Evolutionary conservation across 1,140 invertebrate species (phyloP).

Genomic region (Linepithema humile): DNA sequence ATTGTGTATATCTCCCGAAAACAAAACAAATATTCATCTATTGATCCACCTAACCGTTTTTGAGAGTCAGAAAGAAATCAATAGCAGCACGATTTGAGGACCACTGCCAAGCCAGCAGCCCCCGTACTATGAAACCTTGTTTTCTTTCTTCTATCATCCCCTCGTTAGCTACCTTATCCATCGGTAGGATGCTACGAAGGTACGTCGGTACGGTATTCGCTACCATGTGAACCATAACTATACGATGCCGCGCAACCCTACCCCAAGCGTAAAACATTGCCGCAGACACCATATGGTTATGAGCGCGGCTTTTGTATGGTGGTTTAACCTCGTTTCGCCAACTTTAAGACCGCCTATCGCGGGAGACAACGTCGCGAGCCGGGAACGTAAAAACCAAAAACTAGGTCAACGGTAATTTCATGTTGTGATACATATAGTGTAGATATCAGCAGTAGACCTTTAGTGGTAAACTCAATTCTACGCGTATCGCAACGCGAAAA

Average conservation of each 20-base stretch:
- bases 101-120: slow-evolving; percentile 29
- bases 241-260: slow-evolving; percentile 59
- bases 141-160: slow-evolving; percentile 59
- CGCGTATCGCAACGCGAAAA: background rate
- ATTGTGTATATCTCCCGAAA: background rate
- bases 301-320: slow-evolving; percentile 58
- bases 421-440: background rate
- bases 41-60: background rate
- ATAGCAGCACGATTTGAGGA: slow-evolving; percentile 11
- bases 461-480: background rate
- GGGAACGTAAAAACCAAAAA: slow-evolving; percentile 32
- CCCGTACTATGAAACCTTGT: background rate
- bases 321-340: slow-evolving; percentile 66
- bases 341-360: slow-evolving; percentile 51
- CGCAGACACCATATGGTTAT: slow-evolving; percentile 71
- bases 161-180: slow-evolving; percentile 63
- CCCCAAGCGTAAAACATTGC: slow-evolving; percentile 66
- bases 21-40: background rate
- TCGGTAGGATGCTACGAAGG: slow-evolving; percentile 59
- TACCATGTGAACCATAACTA: slow-evolving; percentile 64
- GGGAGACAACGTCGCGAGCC: slow-evolving; percentile 30
- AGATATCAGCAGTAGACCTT: too few species aligned
- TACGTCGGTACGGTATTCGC: slow-evolving; percentile 50
- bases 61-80: background rate
- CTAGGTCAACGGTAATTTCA: slow-evolving; percentile 49